phyloP scores from a whole-genome alignment of 2,888 invertebrate species.

The Perizoma affinitatum region DNA sequence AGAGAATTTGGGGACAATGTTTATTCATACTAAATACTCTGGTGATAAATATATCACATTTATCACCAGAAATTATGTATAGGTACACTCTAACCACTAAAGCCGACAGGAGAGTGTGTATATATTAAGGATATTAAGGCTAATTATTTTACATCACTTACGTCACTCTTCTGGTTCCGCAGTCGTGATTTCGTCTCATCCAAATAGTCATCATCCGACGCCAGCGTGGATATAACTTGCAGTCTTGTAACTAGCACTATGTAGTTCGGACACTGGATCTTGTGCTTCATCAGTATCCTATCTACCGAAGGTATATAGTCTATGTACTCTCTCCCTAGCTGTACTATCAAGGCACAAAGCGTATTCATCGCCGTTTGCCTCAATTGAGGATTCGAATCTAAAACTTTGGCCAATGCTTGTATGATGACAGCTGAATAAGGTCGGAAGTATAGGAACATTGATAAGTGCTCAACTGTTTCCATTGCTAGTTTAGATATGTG shows the following conservation, averaged over 20 bases:
- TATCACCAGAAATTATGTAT: neutral
- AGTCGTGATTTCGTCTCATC: constrained; percentile 86
- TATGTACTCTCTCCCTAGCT: constrained; percentile 95
- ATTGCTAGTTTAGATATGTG: constrained; percentile 89
- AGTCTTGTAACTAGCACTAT: constrained; percentile 91
- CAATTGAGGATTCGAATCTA: constrained; percentile 92
- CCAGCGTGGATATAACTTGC: constrained; percentile 89
- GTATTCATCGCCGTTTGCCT: constrained; percentile 94
- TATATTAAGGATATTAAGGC: no score
- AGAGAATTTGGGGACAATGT: no score
- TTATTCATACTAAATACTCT: no score
- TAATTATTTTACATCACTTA: constrained; percentile 54
- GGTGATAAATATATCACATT: neutral
- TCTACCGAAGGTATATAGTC: constrained; percentile 97
- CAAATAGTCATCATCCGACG: constrained; percentile 90
- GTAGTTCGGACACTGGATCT: constrained; percentile 90
- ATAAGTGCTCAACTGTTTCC: constrained; percentile 94
- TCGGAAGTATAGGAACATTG: constrained; percentile 94
- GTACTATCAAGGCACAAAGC: constrained; percentile 92
- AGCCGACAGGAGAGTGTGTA: no score
- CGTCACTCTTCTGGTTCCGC: constrained; percentile 89
- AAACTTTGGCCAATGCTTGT: constrained; percentile 94
- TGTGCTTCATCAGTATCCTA: constrained; percentile 91
- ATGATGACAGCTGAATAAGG: constrained; percentile 97
- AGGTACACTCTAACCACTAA: no score